Conservation (phyloP, 2,888 invertebrate species). For the Tupiocoris notatus region DNA sequence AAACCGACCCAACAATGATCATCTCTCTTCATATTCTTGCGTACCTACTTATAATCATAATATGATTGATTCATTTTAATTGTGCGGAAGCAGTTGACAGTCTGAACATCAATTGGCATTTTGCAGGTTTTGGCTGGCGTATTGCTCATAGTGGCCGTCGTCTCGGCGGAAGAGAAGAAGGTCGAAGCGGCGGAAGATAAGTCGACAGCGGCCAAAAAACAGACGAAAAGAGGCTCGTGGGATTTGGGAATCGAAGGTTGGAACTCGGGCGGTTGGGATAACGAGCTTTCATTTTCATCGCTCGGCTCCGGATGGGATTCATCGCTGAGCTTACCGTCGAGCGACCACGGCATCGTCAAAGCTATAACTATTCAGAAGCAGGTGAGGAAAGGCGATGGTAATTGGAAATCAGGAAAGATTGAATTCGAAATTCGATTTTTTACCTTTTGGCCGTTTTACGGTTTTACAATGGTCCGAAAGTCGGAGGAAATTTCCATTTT, state of each 20-base stretch:
- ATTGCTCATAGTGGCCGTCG: constrained; percentile 18
- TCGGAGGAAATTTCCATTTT: not conserved
- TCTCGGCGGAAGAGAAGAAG: constrained; percentile 7
- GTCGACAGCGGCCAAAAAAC: constrained; percentile 9
- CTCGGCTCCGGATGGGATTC: constrained; percentile 7
- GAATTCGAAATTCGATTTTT: constrained; percentile 55
- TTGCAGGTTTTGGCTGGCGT: constrained; percentile 1
- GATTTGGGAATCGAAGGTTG: not conserved
- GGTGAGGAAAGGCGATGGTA: too few relatives aligned
- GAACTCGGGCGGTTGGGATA: constrained; percentile 7
- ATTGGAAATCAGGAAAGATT: constrained; percentile 32
- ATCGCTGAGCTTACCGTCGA: not conserved
- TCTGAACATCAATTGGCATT: not conserved
- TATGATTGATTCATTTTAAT: not conserved
- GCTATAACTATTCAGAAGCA: constrained; percentile 56
- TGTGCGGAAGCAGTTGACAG: too few relatives aligned
- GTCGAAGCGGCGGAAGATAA: not conserved
- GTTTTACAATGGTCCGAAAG: not conserved
- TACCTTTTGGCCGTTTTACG: constrained; percentile 52
- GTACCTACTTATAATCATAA: too few relatives aligned
- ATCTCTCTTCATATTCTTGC: too few relatives aligned
- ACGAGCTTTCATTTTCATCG: not conserved
- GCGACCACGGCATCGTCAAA: constrained; percentile 47
- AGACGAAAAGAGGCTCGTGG: constrained; percentile 1
- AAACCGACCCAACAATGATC: too few relatives aligned